Percentiles rank a stretch among this genome's conserved stretches.
Conservation (phyloP, 2,113 vertebrate species). For the Neomonachus schauinslandi region DNA sequence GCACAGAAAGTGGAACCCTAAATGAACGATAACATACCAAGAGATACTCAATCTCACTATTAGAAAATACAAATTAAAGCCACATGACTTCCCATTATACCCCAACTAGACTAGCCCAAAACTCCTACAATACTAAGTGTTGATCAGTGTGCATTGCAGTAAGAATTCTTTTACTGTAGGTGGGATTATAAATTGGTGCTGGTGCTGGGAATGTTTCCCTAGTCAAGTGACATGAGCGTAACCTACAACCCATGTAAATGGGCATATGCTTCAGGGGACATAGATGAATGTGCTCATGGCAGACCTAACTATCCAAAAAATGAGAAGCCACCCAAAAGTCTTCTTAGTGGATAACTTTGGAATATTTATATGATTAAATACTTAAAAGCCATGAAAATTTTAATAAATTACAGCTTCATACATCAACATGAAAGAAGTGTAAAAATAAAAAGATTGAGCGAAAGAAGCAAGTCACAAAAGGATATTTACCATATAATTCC, state of each 20-base stretch:
- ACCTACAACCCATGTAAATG: neutral
- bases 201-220: neutral
- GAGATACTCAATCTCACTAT: neutral
- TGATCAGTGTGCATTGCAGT: neutral
- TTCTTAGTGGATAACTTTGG: neutral
- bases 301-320: neutral
- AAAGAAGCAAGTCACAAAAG: neutral
- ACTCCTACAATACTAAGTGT: neutral
- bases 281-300: neutral
- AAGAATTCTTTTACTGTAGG: neutral
- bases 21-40: neutral
- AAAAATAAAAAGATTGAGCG: neutral
- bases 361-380: neutral
- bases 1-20: neutral
- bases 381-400: neutral
- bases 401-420: neutral
- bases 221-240: neutral
- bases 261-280: neutral
- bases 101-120: neutral
- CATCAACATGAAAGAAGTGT: neutral
- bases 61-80: neutral
- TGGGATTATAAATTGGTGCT: neutral
- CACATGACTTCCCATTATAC: neutral
- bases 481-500: neutral
- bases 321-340: neutral